A percentile compares a stretch with the other conserved stretches of the same genome.
phyloP scores from a whole-genome alignment of 2,797 vertebrate species.

The Epinephelus awoara region DNA sequence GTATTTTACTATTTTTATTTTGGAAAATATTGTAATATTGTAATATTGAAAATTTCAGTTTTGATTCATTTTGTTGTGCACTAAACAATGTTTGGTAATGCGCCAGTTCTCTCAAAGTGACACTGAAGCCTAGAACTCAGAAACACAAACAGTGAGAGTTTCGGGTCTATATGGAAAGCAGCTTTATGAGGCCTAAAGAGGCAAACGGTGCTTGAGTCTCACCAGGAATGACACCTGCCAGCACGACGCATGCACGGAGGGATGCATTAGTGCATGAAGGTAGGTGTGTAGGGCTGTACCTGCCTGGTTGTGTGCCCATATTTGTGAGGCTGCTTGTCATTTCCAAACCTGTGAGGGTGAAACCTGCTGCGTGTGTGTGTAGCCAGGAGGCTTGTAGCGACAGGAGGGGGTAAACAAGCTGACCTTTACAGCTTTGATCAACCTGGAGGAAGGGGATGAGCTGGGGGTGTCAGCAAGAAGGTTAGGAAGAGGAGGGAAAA shows the following conservation, averaged over 20 bases:
- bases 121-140: background rate
- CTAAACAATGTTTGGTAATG: background rate
- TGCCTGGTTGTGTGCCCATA: constrained; percentile 4
- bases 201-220: constrained; percentile 13
- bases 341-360: constrained; percentile 41
- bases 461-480: constrained; percentile 21
- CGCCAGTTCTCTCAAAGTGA: background rate
- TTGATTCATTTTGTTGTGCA: background rate
- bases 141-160: background rate
- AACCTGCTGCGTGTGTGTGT: constrained; percentile 53
- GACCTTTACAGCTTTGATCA: constrained; percentile 76
- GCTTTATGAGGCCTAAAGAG: background rate
- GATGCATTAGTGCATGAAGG: constrained; percentile 5
- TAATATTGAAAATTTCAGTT: background rate
- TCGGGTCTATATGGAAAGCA: background rate
- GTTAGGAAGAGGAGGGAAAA: constrained; percentile 24
- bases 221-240: constrained; percentile 35
- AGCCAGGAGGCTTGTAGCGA: constrained; percentile 60
- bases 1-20: too few relatives aligned
- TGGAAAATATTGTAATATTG: too few relatives aligned
- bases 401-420: constrained; percentile 68
- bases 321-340: constrained; percentile 47
- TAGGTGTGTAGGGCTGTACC: background rate
- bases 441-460: constrained; percentile 37
- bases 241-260: background rate